A percentile compares a stretch with the other conserved stretches of the same genome.
Evolutionary conservation across 35 echinoderm and acorn worm genomes (phyloP).

Genomic region (Holothuria glaberrima): DNA sequence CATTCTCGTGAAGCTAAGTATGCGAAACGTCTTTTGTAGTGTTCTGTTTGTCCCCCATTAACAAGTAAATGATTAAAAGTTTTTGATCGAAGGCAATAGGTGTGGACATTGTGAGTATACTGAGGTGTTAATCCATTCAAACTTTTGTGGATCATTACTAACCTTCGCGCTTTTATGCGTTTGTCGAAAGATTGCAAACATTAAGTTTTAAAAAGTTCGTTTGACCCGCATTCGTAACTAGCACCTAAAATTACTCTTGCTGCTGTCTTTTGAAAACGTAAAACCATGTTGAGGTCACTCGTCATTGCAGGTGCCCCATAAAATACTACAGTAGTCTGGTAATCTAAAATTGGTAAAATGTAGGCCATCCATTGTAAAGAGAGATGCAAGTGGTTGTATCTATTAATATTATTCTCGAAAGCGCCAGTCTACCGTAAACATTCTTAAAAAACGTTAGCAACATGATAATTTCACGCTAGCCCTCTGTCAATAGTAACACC

Average conservation of each 20-base stretch:
- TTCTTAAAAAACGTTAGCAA: neutral
- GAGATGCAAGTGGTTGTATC: too few relatives aligned
- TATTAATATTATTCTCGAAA: slow-evolving; percentile 4
- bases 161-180: neutral
- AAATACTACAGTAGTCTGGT: too few relatives aligned
- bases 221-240: too few relatives aligned
- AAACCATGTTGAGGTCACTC: too few relatives aligned
- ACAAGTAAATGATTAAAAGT: slow-evolving; percentile 3
- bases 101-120: slow-evolving; percentile 1
- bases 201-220: too few relatives aligned
- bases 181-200: too few relatives aligned
- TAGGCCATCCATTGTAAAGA: neutral
- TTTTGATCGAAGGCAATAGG: neutral
- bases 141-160: neutral
- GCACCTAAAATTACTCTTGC: too few relatives aligned
- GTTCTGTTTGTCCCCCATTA: neutral
- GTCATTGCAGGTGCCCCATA: too few relatives aligned
- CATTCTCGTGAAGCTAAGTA: too few relatives aligned
- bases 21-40: too few relatives aligned
- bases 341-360: neutral
- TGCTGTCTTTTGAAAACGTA: too few relatives aligned
- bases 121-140: too few relatives aligned
- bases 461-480: neutral
- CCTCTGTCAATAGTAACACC: neutral
- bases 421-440: neutral